Evolutionary conservation across 2,888 invertebrate species (phyloP).

Genomic region (Torymus auratus): DNA sequence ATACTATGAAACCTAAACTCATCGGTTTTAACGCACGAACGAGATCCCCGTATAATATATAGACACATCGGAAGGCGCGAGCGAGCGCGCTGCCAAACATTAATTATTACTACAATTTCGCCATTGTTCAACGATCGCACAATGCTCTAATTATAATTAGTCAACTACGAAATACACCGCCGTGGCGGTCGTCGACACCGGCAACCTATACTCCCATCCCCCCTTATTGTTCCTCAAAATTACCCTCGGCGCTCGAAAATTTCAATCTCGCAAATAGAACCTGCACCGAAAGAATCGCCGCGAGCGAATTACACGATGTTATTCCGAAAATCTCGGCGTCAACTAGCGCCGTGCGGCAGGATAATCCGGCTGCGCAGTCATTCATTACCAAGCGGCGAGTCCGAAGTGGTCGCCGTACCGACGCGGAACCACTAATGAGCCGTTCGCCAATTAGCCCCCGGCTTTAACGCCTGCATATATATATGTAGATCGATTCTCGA

Average conservation of each 20-base stretch:
- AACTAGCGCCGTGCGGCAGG: background rate
- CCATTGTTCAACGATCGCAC: background rate
- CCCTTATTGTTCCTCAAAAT: background rate
- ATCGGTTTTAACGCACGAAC: no score
- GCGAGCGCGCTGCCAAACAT: background rate
- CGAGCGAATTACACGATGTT: conserved; percentile 29
- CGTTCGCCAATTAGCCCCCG: conserved; percentile 51
- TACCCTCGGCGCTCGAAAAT: no score
- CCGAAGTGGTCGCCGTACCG: conserved; percentile 34
- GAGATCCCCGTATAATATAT: no score
- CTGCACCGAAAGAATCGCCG: background rate
- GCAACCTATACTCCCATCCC: background rate
- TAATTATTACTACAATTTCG: conserved; percentile 14
- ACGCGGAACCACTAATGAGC: conserved; percentile 57
- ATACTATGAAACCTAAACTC: no score
- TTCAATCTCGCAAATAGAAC: no score
- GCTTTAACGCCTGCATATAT: background rate
- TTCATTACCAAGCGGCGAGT: conserved; percentile 52
- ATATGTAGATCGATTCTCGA: conserved; percentile 47
- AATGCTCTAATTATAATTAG: conserved; percentile 8
- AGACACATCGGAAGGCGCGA: background rate
- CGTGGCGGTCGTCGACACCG: background rate
- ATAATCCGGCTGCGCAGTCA: conserved; percentile 47
- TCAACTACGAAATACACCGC: background rate
- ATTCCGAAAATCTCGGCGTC: conserved; percentile 37